These are phyloP conservation scores for Gryllus longicercus DNA, from an alignment of 2,888 invertebrate genomes.

Conservation along the genomic window DNA sequence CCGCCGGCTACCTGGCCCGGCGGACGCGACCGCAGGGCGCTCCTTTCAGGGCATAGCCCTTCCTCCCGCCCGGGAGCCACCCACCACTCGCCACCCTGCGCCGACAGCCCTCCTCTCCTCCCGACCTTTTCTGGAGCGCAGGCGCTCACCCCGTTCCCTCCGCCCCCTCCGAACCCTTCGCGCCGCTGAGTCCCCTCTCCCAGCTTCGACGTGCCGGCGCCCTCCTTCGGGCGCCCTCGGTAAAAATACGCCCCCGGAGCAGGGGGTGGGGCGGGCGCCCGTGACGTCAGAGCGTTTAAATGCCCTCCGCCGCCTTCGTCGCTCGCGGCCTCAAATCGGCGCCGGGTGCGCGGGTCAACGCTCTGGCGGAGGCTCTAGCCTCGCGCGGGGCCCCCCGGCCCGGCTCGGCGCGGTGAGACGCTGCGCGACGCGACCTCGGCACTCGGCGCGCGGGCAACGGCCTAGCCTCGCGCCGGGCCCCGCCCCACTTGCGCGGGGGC, in stretches of 20 bases:
- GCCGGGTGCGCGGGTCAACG: slow-evolving; percentile 20
- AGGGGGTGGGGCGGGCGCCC: not conserved
- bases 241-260: not conserved
- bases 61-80: no score
- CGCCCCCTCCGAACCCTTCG: not conserved
- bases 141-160: no score
- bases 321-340: slow-evolving; percentile 11
- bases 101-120: no score
- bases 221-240: not conserved
- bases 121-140: no score
- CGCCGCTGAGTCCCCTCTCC: not conserved
- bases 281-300: not conserved
- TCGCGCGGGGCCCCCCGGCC: not conserved
- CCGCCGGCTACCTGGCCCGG: no score
- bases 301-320: not conserved
- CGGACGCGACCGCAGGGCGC: no score
- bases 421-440: no score
- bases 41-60: no score
- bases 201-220: not conserved
- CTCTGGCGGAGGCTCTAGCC: not conserved
- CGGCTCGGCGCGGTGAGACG: not conserved
- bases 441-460: slow-evolving; percentile 44
- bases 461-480: slow-evolving; percentile 48
- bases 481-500: slow-evolving; percentile 40
- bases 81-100: no score